These are phyloP conservation scores for Aplodontia rufa DNA, from an alignment of 2,113 vertebrate genomes.

Conservation along the genomic window DNA sequence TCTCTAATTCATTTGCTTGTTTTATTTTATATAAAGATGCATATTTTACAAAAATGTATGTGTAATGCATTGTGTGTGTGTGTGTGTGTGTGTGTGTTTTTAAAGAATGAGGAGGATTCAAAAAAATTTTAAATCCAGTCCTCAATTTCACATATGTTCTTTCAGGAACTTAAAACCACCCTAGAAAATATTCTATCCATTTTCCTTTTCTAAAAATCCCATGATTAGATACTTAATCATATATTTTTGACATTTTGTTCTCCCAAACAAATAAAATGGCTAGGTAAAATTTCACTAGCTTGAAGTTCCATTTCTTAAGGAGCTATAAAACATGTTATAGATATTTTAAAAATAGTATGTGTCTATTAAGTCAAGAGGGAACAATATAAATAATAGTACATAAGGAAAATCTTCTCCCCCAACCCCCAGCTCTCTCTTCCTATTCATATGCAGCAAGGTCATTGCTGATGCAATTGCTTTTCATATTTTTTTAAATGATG, in stretches of 20 bases:
- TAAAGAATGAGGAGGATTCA: neutral
- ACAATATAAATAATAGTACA: neutral
- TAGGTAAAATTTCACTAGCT: constrained; percentile 20
- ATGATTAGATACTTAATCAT: constrained; percentile 45
- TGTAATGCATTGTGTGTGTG: too few species aligned
- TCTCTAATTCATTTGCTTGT: constrained; percentile 22
- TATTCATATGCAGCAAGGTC: neutral
- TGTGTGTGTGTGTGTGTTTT: neutral
- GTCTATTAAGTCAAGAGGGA: constrained; percentile 31
- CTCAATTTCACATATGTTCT: neutral
- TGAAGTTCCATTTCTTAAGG: constrained; percentile 12
- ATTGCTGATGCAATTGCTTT: constrained; percentile 49
- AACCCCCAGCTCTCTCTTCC: neutral
- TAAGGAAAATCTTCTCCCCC: neutral
- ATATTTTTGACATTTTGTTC: constrained; percentile 32
- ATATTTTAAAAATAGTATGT: constrained; percentile 51
- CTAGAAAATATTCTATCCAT: constrained; percentile 20
- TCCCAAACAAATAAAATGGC: constrained; percentile 36
- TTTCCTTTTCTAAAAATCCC: constrained; percentile 29
- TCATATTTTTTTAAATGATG: constrained; percentile 40
- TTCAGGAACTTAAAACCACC: constrained; percentile 18
- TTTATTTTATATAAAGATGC: constrained; percentile 17
- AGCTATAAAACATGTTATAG: constrained; percentile 35
- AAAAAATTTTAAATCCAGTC: constrained; percentile 7
- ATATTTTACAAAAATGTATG: neutral